Base-by-base conservation (phyloP, 2,888 invertebrate species). In the Agonopterix alstromeriana region DNA sequence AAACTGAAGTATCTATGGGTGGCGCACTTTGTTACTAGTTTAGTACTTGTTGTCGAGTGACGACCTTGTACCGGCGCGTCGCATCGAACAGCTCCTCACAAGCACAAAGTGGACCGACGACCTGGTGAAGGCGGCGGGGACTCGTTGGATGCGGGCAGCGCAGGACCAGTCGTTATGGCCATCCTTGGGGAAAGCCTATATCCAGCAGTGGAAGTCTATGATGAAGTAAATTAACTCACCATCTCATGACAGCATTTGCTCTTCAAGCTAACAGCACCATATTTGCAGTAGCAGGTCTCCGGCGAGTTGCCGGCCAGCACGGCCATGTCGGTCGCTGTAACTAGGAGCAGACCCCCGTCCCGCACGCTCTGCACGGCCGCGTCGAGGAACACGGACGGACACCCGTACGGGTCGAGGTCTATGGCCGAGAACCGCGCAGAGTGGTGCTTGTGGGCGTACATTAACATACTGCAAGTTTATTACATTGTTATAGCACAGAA, bases 251-350 rank as follows among this genome's bases (percentile, higher is more conserved):
- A 98, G 48, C 93, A 92, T 70, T 95, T 96, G 10, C 93, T 93
- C 65, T 94, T 93, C 43, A 98, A 77, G 1, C 98, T 95, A 49
- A 98, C 88, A 0, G 98, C 93, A 0, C 98, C 98, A 73, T 99
- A 99, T 87, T 98, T 98, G 8, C 93, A 92, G 63, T 93, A 93
- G 73, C 98, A 98, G 0, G 98, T 96, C 82, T 99, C 99, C 0
- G 97, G 95, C 0, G 95, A 92, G 83, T 98, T 98, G 0, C 99
- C 99, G 50, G 98, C 98, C 43, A 99, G 79, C 0, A 98, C 95
- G 0, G 95, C 97, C 96, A 98, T 97, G 77, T 99, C 99, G 0
- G 99, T 99, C 27, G 98, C 98, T 0, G 99, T 99, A 0, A 99
- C 93, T 60, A 98, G 91, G 35, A 99, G 81, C 27, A 99, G 72